Percentiles rank a stretch among this genome's conserved stretches.
These are phyloP conservation scores for Cerceris ruficornis DNA, from an alignment of 2,888 invertebrate genomes.

Conservation along the genomic window DNA sequence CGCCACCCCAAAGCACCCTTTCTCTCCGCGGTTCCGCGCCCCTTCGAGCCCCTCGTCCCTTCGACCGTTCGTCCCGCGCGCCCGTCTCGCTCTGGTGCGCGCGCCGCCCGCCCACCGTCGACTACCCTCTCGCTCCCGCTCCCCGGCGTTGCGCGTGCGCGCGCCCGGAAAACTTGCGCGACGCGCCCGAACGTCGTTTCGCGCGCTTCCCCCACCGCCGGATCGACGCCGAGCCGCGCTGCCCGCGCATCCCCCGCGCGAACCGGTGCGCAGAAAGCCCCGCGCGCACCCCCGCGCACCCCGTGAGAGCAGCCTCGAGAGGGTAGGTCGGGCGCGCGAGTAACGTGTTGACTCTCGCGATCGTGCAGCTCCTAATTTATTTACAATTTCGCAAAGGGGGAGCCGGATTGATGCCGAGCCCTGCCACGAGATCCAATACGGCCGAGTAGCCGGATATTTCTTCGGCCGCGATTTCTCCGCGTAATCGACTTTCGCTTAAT, in stretches of 20 bases:
- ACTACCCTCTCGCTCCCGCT: constrained; percentile 2
- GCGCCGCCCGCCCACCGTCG: constrained; percentile 44
- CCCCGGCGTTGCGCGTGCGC: constrained; percentile 43
- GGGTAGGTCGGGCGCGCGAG: constrained; percentile 49
- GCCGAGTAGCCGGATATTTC: constrained; percentile 30
- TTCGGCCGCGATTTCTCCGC: background rate
- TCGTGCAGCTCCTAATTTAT: constrained; percentile 71
- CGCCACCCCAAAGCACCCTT: too few species aligned
- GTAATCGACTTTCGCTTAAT: constrained; percentile 27
- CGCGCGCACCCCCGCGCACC: constrained; percentile 13
- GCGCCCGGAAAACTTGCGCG: background rate
- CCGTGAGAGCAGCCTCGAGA: constrained; percentile 2
- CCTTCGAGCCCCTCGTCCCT: constrained; percentile 15
- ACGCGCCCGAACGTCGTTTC: constrained; percentile 17
- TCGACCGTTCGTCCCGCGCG: background rate
- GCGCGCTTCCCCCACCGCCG: background rate
- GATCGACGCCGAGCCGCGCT: background rate
- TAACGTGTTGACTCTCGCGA: constrained; percentile 72
- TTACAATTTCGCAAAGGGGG: constrained; percentile 69
- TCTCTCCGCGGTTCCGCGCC: background rate
- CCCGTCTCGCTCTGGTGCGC: constrained; percentile 23
- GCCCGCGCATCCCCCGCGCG: background rate
- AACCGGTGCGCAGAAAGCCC: constrained; percentile 13
- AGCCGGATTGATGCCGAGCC: constrained; percentile 63
- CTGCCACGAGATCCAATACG: constrained; percentile 53